Conservation (phyloP, 2,888 invertebrate genomes). For the Agonopterix alstromeriana region DNA sequence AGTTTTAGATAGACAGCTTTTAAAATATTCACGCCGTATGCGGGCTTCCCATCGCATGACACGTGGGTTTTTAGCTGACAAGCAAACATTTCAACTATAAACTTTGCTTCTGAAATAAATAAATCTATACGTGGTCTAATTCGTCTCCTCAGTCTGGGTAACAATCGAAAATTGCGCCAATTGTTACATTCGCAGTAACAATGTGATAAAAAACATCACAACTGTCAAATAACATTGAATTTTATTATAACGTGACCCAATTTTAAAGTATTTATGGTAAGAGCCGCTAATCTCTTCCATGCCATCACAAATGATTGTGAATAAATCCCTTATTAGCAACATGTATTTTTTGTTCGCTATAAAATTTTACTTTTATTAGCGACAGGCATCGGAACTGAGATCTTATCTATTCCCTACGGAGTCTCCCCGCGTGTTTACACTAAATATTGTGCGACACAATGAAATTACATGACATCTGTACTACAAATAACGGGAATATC, state of each 20-base stretch:
- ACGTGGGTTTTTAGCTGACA: conserved; percentile 45
- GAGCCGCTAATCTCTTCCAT: conserved; percentile 58
- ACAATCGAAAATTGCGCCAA: conserved; percentile 13
- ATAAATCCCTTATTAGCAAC: conserved; percentile 60
- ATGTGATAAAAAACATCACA: neutral
- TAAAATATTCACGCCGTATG: conserved; percentile 50
- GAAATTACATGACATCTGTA: conserved; percentile 77
- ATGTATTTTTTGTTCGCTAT: conserved; percentile 44
- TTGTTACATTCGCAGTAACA: neutral
- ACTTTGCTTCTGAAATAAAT: conserved; percentile 18
- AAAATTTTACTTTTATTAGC: conserved; percentile 56
- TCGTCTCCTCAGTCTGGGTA: no score
- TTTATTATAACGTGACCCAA: conserved; percentile 16
- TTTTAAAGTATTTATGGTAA: conserved; percentile 42
- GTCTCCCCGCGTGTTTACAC: conserved; percentile 71
- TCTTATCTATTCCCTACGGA: conserved; percentile 57
- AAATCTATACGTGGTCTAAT: no score
- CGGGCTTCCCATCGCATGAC: conserved; percentile 47
- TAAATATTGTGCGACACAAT: conserved; percentile 74
- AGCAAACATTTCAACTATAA: conserved; percentile 43
- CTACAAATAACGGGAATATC: conserved; percentile 75
- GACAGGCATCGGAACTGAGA: conserved; percentile 56
- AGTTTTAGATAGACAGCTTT: conserved; percentile 51
- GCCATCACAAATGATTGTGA: conserved; percentile 48
- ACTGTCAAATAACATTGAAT: conserved; percentile 6